Evolutionary conservation across 2,113 vertebrate species (phyloP).

Genomic region (Muscicapa adusta): DNA sequence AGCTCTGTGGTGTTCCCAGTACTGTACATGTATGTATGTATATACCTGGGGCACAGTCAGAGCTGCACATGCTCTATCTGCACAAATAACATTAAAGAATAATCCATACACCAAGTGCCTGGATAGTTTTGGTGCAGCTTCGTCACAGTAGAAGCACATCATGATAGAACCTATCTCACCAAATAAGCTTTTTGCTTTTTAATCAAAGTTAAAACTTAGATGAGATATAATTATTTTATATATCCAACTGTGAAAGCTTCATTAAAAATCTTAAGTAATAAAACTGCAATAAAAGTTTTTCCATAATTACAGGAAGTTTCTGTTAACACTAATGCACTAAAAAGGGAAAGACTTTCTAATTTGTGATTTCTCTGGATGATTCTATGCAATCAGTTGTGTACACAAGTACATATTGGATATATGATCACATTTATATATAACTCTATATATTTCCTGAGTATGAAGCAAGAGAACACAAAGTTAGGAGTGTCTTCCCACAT

Average conservation of each 20-base stretch:
- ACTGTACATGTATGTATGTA: accelerated
- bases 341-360: not conserved
- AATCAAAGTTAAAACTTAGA: slow-evolving; percentile 38
- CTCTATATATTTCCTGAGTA: accelerated
- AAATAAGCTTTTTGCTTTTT: not conserved
- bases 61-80: not conserved
- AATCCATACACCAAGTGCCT: not conserved
- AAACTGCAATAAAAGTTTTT: not conserved
- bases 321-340: not conserved
- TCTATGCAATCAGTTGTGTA: not conserved
- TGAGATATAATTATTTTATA: slow-evolving; percentile 38
- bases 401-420: not conserved
- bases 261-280: slow-evolving; percentile 29
- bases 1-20: not conserved
- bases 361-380: not conserved
- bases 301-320: not conserved
- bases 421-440: not conserved
- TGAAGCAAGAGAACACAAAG: not conserved
- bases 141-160: not conserved
- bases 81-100: not conserved
- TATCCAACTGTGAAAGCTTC: not conserved
- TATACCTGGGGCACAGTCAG: not conserved
- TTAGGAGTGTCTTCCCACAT: not conserved
- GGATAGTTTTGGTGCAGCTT: not conserved
- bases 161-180: not conserved